Percentiles rank a stretch among this genome's conserved stretches.
These are phyloP conservation scores for Mandrillus leucophaeus DNA, from an alignment of 2,113 vertebrate species.

Conservation along the genomic window DNA sequence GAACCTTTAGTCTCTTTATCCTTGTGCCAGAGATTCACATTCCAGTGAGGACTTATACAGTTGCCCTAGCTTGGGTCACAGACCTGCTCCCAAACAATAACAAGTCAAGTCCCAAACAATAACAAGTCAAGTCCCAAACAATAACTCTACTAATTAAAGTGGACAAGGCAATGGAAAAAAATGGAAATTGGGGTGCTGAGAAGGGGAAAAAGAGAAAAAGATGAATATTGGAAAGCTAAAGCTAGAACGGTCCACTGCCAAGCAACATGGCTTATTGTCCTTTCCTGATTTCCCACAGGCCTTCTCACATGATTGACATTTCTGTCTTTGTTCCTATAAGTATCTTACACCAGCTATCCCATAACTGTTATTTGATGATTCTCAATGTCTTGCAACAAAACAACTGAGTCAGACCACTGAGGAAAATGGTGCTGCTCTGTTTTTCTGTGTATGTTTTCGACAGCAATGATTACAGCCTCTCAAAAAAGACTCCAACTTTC, in stretches of 20 bases:
- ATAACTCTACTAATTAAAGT: background rate
- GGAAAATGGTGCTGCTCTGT: background rate
- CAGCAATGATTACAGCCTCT: background rate
- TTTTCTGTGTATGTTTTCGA: background rate
- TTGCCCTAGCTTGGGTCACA: background rate
- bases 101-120: background rate
- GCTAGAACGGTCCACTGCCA: background rate
- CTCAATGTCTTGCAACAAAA: background rate
- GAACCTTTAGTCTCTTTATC: background rate
- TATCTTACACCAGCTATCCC: background rate
- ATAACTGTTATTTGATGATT: background rate
- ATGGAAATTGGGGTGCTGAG: background rate
- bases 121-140: background rate
- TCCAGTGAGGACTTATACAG: background rate
- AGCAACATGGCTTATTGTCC: background rate
- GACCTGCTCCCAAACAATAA: background rate
- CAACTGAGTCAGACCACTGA: background rate
- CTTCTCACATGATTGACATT: background rate
- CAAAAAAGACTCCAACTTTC: background rate
- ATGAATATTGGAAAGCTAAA: background rate
- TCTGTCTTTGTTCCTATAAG: background rate
- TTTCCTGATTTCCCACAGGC: background rate
- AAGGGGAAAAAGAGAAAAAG: background rate
- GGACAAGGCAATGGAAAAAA: background rate
- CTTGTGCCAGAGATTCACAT: background rate